A percentile compares a stretch with the other conserved stretches of the same genome.
These are phyloP conservation scores for Hyperoodon ampullatus DNA, from an alignment of 2,113 vertebrate species.

Conservation along the genomic window DNA sequence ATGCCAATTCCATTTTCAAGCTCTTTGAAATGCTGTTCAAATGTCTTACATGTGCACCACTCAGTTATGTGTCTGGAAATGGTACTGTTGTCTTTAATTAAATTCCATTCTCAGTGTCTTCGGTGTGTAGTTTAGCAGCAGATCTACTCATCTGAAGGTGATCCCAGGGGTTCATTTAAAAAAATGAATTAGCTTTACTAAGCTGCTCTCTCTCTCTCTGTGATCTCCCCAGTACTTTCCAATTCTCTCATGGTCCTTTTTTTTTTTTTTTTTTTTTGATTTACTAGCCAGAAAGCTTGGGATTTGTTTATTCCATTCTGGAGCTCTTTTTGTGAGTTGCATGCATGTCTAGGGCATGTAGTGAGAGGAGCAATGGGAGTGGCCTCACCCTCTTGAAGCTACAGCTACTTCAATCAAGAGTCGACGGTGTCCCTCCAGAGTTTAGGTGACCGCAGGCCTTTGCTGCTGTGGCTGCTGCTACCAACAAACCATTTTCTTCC, in stretches of 20 bases:
- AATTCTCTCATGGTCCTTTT: rapidly evolving
- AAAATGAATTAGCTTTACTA: not conserved
- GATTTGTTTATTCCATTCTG: not conserved
- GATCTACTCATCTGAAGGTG: not conserved
- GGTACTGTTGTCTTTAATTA: not conserved
- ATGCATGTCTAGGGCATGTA: not conserved
- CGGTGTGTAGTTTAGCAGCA: not conserved
- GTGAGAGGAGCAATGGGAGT: not conserved
- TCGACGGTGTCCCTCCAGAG: not conserved
- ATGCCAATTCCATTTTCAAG: not conserved
- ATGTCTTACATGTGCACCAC: not conserved
- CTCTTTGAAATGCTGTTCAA: not conserved
- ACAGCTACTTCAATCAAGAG: not conserved
- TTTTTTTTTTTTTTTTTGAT: not conserved
- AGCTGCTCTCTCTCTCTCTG: not conserved
- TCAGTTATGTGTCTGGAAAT: not conserved
- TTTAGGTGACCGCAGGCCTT: not conserved
- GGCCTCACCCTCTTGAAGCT: rapidly evolving
- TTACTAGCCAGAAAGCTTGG: not conserved
- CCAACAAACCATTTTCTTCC: not conserved
- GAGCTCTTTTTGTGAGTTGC: not conserved
- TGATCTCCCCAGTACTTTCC: not conserved
- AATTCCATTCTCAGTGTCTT: not conserved
- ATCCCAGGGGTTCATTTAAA: not conserved
- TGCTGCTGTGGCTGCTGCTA: not conserved